These are phyloP conservation scores for Pristionchus japonicus DNA, from an alignment of 2,888 invertebrate species.

Conservation along the genomic window DNA sequence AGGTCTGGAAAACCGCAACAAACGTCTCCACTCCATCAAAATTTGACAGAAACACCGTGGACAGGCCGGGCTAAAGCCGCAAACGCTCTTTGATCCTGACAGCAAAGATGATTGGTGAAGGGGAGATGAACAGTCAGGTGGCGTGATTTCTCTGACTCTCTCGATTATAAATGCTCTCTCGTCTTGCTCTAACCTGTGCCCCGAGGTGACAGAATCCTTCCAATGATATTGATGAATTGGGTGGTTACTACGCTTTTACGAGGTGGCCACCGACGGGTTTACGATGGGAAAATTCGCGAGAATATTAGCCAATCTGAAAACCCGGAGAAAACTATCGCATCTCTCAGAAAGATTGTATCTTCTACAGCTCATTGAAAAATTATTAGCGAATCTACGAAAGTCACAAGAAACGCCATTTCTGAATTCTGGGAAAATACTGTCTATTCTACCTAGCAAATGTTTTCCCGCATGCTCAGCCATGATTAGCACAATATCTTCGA, in stretches of 20 bases:
- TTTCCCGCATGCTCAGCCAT: neutral
- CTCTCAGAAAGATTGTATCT: too few relatives aligned
- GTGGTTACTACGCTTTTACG: constrained; percentile 36
- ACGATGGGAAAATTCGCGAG: neutral
- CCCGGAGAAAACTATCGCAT: too few relatives aligned
- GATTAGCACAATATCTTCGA: constrained; percentile 8
- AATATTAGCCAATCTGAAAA: neutral
- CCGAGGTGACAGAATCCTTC: constrained; percentile 27
- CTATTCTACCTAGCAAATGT: neutral
- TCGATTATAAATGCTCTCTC: neutral
- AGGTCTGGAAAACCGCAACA: neutral
- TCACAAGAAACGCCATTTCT: too few relatives aligned
- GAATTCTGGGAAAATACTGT: too few relatives aligned
- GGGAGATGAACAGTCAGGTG: constrained; percentile 9
- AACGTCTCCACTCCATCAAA: constrained; percentile 18
- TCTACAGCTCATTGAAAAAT: too few relatives aligned
- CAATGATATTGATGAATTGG: constrained; percentile 38
- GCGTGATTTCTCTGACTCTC: constrained; percentile 8
- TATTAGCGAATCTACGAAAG: too few relatives aligned
- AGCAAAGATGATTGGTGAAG: constrained; percentile 28
- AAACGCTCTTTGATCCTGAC: constrained; percentile 36
- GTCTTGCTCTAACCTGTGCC: neutral
- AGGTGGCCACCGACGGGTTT: constrained; percentile 1
- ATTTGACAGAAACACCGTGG: constrained; percentile 22
- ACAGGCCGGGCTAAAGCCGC: constrained; percentile 4